Evolutionary conservation across 2,113 vertebrate species (phyloP).

Genomic region (Pomatorhinus ruficollis): DNA sequence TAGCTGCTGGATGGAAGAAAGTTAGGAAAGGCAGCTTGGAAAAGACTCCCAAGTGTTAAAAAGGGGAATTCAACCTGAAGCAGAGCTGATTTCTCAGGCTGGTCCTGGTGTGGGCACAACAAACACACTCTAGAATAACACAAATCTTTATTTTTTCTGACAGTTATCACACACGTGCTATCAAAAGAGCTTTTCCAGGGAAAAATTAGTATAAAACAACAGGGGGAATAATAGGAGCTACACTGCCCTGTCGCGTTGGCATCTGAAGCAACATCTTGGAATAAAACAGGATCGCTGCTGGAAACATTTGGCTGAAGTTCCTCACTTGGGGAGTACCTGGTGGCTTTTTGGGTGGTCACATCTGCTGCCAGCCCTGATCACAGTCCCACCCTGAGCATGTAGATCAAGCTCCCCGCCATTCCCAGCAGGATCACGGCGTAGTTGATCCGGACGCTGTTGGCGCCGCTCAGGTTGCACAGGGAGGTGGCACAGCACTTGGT

Average conservation of each 20-base stretch:
- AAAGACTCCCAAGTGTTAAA: not conserved
- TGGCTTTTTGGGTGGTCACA: not conserved
- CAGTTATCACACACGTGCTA: not conserved
- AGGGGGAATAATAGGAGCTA: not conserved
- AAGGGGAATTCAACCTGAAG: not conserved
- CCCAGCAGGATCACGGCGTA: not conserved
- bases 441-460: slow-evolving; percentile 47
- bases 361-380: not conserved
- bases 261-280: not conserved
- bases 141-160: slow-evolving; percentile 50
- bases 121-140: slow-evolving; percentile 9
- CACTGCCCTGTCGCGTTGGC: rapidly evolving
- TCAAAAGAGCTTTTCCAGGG: slow-evolving; percentile 10
- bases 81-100: not conserved
- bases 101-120: not conserved
- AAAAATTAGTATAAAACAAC: slow-evolving; percentile 39
- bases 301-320: not conserved
- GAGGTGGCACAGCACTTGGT: slow-evolving; percentile 43
- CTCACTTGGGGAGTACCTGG: not conserved
- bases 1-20: not conserved
- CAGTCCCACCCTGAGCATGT: not conserved
- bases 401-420: not conserved
- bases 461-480: slow-evolving; percentile 53
- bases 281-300: not conserved
- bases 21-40: not conserved